A percentile compares a stretch with the other conserved stretches of the same genome.
These are phyloP conservation scores for Glandiceps talaboti DNA, from an alignment of 53 echinoderm and acorn worm species.

Conservation along the genomic window DNA sequence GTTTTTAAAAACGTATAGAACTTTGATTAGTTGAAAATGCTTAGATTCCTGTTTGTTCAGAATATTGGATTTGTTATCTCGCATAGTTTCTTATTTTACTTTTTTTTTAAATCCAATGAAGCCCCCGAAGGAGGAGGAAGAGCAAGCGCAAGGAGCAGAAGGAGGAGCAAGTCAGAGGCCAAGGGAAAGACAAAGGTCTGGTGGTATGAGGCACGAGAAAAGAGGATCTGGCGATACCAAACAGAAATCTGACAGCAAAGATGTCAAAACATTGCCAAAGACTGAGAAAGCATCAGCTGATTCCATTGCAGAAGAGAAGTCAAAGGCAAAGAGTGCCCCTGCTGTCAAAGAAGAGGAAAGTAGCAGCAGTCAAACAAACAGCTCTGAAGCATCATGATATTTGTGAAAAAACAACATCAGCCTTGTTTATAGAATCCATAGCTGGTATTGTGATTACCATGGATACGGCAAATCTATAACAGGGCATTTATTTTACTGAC, in stretches of 20 bases:
- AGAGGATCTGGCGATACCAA: constrained; percentile 4
- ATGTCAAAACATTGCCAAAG: not conserved
- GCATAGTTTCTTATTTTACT: too few species aligned
- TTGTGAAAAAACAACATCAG: not conserved
- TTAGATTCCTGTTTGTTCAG: too few species aligned
- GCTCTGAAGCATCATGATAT: not conserved
- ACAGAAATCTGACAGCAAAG: constrained; percentile 6
- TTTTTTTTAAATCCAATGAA: too few species aligned
- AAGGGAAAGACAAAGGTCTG: not conserved
- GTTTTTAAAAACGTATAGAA: too few species aligned
- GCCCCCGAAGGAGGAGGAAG: constrained; percentile 38
- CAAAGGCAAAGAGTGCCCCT: too few species aligned
- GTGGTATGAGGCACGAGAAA: not conserved
- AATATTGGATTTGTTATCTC: too few species aligned
- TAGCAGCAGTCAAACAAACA: not conserved
- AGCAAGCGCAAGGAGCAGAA: constrained; percentile 10
- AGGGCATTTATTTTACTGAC: too few species aligned
- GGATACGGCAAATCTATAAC: too few species aligned
- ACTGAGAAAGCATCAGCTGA: not conserved
- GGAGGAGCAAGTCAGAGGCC: constrained; percentile 3
- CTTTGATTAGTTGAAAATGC: too few species aligned
- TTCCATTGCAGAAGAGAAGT: not conserved
- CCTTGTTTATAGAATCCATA: too few species aligned
- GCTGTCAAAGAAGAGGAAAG: not conserved
- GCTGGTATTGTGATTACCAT: too few species aligned